These are phyloP conservation scores for Orthonyx spaldingii DNA, from an alignment of 2,113 vertebrate species.

Conservation along the genomic window DNA sequence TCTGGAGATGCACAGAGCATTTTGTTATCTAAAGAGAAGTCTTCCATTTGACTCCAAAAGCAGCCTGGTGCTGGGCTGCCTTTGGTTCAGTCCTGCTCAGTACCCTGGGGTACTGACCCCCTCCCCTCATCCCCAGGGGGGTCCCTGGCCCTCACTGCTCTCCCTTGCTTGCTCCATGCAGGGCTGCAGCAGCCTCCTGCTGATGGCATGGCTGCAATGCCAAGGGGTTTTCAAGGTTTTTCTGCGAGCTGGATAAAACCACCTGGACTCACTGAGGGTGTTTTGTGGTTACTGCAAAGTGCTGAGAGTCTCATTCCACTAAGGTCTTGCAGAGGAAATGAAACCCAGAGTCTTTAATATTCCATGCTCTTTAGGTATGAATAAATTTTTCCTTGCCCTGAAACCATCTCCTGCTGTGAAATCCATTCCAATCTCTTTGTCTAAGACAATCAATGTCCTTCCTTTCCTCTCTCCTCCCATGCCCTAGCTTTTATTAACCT, in stretches of 20 bases:
- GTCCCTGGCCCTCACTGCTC: not conserved
- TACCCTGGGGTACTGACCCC: too few relatives aligned
- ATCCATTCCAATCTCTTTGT: not conserved
- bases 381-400: slow-evolving; percentile 23
- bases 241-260: not conserved
- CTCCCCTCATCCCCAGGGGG: not conserved
- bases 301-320: not conserved
- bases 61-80: not conserved
- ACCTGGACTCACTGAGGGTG: not conserved
- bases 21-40: not conserved
- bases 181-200: not conserved
- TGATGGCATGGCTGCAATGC: not conserved
- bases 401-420: slow-evolving; percentile 11
- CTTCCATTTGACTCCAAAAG: not conserved
- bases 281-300: not conserved
- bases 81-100: not conserved
- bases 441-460: not conserved
- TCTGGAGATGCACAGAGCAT: not conserved
- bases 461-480: not conserved
- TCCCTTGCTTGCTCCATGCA: not conserved
- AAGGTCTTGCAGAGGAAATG: not conserved
- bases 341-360: not conserved
- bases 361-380: not conserved
- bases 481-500: not conserved
- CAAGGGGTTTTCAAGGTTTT: not conserved